phyloP scores from a whole-genome alignment of 2,888 invertebrate genomes.

The Sphaerophoria rueppellii region DNA sequence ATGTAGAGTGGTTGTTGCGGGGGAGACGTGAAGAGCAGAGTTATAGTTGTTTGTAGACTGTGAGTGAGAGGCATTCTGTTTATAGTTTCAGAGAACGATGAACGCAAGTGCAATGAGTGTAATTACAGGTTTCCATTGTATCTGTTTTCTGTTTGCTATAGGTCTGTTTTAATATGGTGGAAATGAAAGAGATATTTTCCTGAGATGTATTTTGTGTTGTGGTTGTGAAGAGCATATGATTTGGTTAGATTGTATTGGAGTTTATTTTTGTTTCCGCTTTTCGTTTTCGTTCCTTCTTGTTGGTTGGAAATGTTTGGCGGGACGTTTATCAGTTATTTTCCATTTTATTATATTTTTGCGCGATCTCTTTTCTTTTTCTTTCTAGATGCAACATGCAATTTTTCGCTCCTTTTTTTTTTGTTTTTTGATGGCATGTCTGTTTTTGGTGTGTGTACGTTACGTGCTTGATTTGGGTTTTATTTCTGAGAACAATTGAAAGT shows the following conservation, averaged over 20 bases:
- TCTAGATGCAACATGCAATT: slow-evolving; percentile 47
- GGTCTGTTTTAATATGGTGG: background rate
- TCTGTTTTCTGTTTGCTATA: background rate
- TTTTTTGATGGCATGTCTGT: background rate
- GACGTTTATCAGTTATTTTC: slow-evolving; percentile 34
- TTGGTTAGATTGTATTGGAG: background rate
- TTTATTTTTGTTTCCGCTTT: slow-evolving; percentile 28
- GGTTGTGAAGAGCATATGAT: background rate
- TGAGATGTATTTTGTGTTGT: background rate
- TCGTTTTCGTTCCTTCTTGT: background rate
- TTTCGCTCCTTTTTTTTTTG: background rate
- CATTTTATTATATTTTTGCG: background rate
- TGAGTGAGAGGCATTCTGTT: too few species aligned
- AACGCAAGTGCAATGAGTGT: slow-evolving; percentile 58
- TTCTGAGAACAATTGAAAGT: too few species aligned
- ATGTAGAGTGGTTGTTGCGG: background rate
- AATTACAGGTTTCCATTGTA: slow-evolving; percentile 28
- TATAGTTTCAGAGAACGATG: background rate
- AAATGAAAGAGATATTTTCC: background rate
- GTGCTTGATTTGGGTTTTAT: too few species aligned
- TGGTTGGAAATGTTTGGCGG: slow-evolving; percentile 51
- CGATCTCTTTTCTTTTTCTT: slow-evolving; percentile 26
- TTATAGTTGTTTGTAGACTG: too few species aligned
- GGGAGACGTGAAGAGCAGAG: too few species aligned
- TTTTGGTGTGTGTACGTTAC: too few species aligned